Percentiles rank a stretch among this genome's conserved stretches.
These are phyloP conservation scores for Axea sp. DNA, from an alignment of 2,888 invertebrate species.

Conservation along the genomic window DNA sequence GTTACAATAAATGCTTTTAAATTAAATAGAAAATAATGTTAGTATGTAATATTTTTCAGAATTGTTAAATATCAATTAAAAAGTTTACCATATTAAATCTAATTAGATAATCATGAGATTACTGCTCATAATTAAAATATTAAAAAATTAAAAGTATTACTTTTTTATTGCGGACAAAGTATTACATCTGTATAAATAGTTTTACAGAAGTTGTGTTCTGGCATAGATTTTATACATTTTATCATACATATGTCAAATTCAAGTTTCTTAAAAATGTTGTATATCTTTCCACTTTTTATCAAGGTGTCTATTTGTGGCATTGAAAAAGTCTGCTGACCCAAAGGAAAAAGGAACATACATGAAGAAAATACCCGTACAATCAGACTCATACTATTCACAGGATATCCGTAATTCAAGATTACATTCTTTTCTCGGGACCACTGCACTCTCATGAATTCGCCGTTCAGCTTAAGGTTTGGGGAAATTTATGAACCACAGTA, in stretches of 20 bases:
- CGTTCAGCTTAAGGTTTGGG: slow-evolving; percentile 13
- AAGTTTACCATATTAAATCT: no score
- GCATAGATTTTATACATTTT: no score
- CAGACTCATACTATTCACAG: slow-evolving; percentile 21
- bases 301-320: slow-evolving; percentile 31
- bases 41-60: no score
- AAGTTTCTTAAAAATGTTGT: slow-evolving; percentile 5
- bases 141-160: no score
- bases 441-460: slow-evolving; percentile 19
- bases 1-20: no score
- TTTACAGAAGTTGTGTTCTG: no score
- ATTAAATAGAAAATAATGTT: no score
- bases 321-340: slow-evolving; percentile 21
- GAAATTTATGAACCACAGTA: slow-evolving; percentile 15
- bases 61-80: no score
- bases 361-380: slow-evolving; percentile 35
- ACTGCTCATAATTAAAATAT: no score
- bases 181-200: no score
- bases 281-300: slow-evolving; percentile 47
- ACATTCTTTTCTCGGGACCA: slow-evolving; percentile 35
- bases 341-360: slow-evolving; percentile 20
- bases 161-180: no score
- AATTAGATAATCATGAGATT: no score
- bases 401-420: slow-evolving; percentile 55
- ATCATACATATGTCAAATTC: slow-evolving; percentile 38